Evolutionary conservation across 2,797 vertebrate genomes (phyloP).

Genomic region (Knipowitschia caucasica): DNA sequence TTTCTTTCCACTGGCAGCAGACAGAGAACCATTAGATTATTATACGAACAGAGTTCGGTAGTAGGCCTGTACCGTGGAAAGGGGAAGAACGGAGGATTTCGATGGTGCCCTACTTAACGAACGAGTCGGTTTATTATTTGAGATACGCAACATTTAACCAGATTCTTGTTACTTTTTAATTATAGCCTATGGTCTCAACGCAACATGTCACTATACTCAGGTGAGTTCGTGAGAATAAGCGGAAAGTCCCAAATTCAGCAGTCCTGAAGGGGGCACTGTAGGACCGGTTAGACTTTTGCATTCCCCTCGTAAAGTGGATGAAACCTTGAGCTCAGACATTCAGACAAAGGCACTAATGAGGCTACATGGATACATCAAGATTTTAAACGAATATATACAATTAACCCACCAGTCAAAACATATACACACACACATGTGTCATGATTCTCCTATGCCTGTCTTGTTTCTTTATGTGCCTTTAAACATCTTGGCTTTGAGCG

Average conservation of each 20-base stretch:
- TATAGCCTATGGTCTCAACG: not conserved
- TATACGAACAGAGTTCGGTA: constrained; percentile 23
- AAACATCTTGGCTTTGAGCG: too few relatives aligned
- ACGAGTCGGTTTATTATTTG: too few relatives aligned
- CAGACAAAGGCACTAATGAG: not conserved
- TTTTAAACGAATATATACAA: not conserved
- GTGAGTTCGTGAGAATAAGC: not conserved
- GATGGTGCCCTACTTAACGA: not conserved
- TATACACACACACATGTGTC: too few relatives aligned
- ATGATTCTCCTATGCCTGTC: not conserved
- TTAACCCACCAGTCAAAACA: not conserved
- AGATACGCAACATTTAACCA: too few relatives aligned
- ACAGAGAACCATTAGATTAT: constrained; percentile 54
- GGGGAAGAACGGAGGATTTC: constrained; percentile 2
- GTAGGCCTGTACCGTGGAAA: constrained; percentile 9
- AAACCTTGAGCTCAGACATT: not conserved
- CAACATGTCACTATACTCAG: not conserved
- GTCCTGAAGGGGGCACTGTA: constrained; percentile 5
- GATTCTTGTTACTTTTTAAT: too few relatives aligned
- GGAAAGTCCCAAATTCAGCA: not conserved
- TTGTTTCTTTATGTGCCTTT: not conserved
- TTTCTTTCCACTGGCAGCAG: constrained; percentile 66
- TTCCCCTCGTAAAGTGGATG: not conserved
- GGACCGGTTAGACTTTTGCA: not conserved
- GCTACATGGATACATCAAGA: not conserved